Conservation (phyloP, 2,797 vertebrate genomes). For the Sitta carolinensis region DNA sequence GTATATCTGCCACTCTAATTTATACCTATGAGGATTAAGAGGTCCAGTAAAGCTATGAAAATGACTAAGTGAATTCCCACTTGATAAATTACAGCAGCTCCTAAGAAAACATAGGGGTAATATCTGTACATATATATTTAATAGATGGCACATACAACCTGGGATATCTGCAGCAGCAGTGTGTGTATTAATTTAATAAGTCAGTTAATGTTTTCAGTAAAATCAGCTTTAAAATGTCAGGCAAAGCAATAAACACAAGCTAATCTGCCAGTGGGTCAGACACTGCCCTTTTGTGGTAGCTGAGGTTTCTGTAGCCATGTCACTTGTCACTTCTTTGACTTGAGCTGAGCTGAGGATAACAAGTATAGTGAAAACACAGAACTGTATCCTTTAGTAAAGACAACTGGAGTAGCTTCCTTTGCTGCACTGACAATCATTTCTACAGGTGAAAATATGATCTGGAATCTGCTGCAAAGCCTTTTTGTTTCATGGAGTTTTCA, state of each 20-base stretch:
- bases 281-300: not conserved
- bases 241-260: not conserved
- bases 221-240: not conserved
- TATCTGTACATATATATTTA: slow-evolving; percentile 32
- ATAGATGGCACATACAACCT: not conserved
- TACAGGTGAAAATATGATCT: not conserved
- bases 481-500: not conserved
- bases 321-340: not conserved
- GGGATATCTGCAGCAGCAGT: not conserved
- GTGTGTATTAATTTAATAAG: slow-evolving; percentile 3
- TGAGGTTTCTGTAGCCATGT: not conserved
- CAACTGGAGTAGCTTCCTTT: not conserved
- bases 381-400: not conserved
- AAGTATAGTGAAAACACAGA: not conserved
- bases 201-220: slow-evolving; percentile 4
- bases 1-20: slow-evolving; percentile 58
- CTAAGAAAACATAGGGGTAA: slow-evolving; percentile 23
- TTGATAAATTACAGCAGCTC: slow-evolving; percentile 55
- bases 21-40: slow-evolving; percentile 54
- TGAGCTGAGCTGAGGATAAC: not conserved
- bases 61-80: slow-evolving; percentile 46
- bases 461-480: not conserved
- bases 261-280: not conserved
- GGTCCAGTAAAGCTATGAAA: slow-evolving; percentile 49
- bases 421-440: not conserved